A percentile compares a stretch with the other conserved stretches of the same genome.
Evolutionary conservation across 2,113 vertebrate species (phyloP).

Genomic region (Coracopsis vasa): DNA sequence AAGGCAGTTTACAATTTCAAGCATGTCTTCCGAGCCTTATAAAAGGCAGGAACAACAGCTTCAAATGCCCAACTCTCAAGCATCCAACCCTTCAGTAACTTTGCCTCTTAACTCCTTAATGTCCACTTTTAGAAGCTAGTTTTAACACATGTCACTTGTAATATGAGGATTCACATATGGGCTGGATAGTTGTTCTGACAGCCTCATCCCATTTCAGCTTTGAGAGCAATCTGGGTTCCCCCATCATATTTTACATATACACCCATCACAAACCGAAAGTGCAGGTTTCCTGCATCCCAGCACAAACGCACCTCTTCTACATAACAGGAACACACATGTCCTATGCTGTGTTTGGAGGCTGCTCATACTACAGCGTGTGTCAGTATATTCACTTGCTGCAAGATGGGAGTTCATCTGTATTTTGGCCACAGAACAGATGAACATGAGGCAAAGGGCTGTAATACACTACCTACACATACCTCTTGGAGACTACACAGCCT

Average conservation of each 20-base stretch:
- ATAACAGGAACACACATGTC: fast-evolving
- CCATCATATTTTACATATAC: neutral
- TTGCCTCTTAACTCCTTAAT: neutral
- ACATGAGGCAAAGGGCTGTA: neutral
- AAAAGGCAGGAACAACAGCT: neutral
- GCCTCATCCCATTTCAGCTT: neutral
- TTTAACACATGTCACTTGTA: neutral
- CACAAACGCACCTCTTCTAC: neutral
- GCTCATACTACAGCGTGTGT: neutral
- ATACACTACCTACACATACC: neutral
- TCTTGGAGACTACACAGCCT: neutral
- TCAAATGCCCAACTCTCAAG: neutral
- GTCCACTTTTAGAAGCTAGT: neutral
- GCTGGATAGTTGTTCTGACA: neutral
- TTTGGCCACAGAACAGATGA: neutral
- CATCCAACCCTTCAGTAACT: neutral
- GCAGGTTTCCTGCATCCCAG: neutral
- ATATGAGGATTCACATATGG: neutral
- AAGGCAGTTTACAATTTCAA: constrained; percentile 36
- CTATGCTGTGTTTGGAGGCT: neutral
- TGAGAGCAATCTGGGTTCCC: neutral
- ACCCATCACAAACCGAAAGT: neutral
- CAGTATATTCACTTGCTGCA: neutral
- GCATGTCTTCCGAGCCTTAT: neutral
- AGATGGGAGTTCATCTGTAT: neutral